A percentile compares a stretch with the other conserved stretches of the same genome.
These are phyloP conservation scores for Pentalonia nigronervosa DNA, from an alignment of 1,140 invertebrate species.

Conservation along the genomic window DNA sequence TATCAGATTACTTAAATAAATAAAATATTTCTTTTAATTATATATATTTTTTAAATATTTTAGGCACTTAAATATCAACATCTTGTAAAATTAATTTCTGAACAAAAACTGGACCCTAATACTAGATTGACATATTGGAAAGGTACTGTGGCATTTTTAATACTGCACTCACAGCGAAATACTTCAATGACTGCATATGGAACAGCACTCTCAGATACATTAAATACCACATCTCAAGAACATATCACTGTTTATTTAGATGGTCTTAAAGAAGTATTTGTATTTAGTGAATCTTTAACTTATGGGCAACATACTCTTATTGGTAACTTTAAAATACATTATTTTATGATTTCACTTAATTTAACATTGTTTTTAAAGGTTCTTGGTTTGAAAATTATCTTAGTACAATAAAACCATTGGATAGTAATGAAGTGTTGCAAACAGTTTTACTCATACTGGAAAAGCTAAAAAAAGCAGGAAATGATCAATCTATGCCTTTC, in stretches of 20 bases:
- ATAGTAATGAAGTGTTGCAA: constrained; percentile 27
- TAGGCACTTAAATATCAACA: constrained; percentile 54
- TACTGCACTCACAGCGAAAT: constrained; percentile 42
- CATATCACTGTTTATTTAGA: constrained; percentile 6
- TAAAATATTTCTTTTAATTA: not conserved
- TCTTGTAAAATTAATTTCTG: constrained; percentile 51
- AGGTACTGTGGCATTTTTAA: constrained; percentile 49
- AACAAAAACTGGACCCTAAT: constrained; percentile 39
- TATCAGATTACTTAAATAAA: not conserved
- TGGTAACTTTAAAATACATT: constrained; percentile 12
- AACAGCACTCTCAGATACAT: not conserved
- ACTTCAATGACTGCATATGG: constrained; percentile 30
- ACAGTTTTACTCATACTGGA: not conserved
- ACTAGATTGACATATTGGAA: constrained; percentile 47
- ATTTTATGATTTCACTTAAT: not conserved
- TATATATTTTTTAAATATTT: not conserved
- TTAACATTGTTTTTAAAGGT: constrained; percentile 28
- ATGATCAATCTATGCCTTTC: constrained; percentile 40
- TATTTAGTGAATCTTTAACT: constrained; percentile 35
- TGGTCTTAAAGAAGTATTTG: constrained; percentile 47
- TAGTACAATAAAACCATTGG: constrained; percentile 21
- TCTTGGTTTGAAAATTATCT: constrained; percentile 51
- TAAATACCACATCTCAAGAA: constrained; percentile 31
- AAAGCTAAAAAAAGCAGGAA: constrained; percentile 35
- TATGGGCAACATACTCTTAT: constrained; percentile 48